Evolutionary conservation across 2,797 vertebrate genomes (phyloP).

Genomic region (Glossophaga mutica): DNA sequence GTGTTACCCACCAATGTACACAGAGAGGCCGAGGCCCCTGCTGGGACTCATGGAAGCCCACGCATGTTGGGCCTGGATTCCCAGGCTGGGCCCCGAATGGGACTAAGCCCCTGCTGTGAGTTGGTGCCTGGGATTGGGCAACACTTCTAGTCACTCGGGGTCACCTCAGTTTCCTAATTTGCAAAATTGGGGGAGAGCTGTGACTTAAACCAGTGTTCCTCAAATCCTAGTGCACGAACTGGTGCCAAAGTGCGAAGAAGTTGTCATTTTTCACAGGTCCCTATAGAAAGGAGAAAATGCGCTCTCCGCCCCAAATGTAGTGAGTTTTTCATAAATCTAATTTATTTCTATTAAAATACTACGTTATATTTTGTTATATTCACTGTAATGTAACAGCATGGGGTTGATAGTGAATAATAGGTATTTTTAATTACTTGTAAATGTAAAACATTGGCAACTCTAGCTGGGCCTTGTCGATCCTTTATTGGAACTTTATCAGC

Average conservation of each 20-base stretch:
- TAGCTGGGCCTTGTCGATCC: not conserved
- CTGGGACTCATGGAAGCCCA: not conserved
- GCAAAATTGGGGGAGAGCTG: not conserved
- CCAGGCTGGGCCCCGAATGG: not conserved
- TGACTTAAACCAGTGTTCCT: not conserved
- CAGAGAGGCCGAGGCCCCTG: too few species aligned
- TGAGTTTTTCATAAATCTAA: not conserved
- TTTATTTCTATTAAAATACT: not conserved
- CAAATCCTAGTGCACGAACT: not conserved
- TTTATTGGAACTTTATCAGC: not conserved
- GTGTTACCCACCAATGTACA: not conserved
- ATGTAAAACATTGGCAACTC: not conserved
- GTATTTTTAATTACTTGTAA: not conserved
- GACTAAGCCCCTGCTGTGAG: not conserved
- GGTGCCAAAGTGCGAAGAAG: not conserved
- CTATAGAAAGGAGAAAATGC: not conserved
- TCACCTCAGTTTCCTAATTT: not conserved
- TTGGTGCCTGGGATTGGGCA: not conserved
- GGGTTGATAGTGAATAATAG: not conserved
- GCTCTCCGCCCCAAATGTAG: not conserved
- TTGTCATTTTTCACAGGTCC: not conserved
- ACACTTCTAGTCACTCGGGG: fast-evolving
- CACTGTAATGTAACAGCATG: not conserved
- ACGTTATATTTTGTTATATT: not conserved
- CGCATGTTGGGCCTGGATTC: not conserved